A percentile compares a stretch with the other conserved stretches of the same genome.
Conservation (phyloP, 2,113 vertebrate species). For the Halcyon malimbica region DNA sequence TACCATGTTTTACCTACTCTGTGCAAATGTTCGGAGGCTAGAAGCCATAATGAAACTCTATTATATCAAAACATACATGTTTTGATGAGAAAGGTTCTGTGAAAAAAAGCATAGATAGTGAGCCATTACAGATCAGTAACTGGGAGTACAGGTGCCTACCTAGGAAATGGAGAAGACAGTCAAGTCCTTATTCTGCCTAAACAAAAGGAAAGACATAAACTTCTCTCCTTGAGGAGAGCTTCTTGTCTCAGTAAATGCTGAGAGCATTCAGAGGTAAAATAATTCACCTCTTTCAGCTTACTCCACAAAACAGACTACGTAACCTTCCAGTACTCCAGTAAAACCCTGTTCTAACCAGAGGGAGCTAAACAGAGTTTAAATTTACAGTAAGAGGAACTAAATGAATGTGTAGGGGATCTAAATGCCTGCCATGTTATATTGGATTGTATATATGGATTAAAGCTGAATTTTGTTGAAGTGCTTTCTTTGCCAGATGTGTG, state of each 20-base stretch:
- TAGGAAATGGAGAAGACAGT: not conserved
- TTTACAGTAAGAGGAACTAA: not conserved
- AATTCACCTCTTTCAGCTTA: not conserved
- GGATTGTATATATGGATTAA: not conserved
- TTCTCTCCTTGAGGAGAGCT: not conserved
- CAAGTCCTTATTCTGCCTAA: not conserved
- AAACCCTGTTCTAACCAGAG: not conserved
- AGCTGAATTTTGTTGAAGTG: not conserved
- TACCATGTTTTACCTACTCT: not conserved
- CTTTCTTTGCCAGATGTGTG: not conserved
- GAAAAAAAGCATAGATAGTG: not conserved
- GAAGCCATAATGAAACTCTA: not conserved
- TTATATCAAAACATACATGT: not conserved
- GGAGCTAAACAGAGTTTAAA: not conserved
- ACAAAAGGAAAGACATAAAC: not conserved
- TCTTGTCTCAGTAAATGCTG: not conserved
- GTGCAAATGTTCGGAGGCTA: not conserved
- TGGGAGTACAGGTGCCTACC: not conserved
- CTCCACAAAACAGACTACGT: not conserved
- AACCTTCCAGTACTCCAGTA: not conserved
- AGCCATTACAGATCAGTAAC: not conserved
- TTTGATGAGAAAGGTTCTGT: not conserved
- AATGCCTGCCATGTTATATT: not conserved
- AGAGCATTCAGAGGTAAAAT: not conserved
- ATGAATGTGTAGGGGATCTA: not conserved